Evolutionary conservation across 2,888 invertebrate genomes (phyloP), one percentile per base, ranked within the genome.

Genomic region (Caradrina clavipalpis): DNA sequence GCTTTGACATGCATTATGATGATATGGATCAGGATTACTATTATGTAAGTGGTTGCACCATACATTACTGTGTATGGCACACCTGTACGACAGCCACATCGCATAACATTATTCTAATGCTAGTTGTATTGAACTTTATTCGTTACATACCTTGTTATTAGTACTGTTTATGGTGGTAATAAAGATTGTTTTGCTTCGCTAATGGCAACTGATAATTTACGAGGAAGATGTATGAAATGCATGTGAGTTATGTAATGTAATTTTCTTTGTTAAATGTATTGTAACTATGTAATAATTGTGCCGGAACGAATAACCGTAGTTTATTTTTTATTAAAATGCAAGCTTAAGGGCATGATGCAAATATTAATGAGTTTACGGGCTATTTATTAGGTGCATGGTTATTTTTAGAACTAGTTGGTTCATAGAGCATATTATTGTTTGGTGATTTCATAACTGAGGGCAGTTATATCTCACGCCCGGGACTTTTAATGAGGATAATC

Each of bases 31-130:
- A 68, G 60, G 75, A 69, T 68, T 19, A 54, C 54, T 65, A 50
- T 82, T 83, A 81, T 73, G 68, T 79, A 81, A 79, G 55, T 60
- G 53, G 50, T 68, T 69, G 45, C 73, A 61, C 50, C 68, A 62
- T 62, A 66, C 50, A 47, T 59, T 31, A 31, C 42, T 45, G 42
- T 54, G 59, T 68, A 64, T 71, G 53, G 61, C 63, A 72, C 64
- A 56, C 54, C 56, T 51, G 55, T 39, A 17, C 19, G 11, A 10
- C 22, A 47, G 11, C 8, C 7, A 72, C 58, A 76, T 51, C 61
- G 63, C 63, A 74, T 77, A 69, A 74, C 39, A 66, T 66, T 69
- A 63, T 69, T 63, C 62, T 69, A 69, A 78, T 76, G 31, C 21
- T 15, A 31, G 64, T 56, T 56, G 13, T 69, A 72, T 74, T 71